Conservation (phyloP, 1,140 invertebrate genomes). For the Drosophila lacteicornis region DNA sequence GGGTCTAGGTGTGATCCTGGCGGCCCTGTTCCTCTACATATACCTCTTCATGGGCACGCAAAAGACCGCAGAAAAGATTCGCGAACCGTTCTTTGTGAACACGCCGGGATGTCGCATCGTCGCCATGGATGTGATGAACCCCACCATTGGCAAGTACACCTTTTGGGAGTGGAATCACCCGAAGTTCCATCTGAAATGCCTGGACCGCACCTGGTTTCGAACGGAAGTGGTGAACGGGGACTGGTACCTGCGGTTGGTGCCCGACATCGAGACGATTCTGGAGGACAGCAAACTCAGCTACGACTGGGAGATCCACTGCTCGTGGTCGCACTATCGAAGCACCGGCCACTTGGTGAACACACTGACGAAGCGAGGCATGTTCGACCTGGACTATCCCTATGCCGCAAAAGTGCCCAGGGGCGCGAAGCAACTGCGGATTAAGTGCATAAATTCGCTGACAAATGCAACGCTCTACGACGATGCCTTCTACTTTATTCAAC, state of each 20-base stretch:
- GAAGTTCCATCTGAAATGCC: not conserved
- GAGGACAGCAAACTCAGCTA: not conserved
- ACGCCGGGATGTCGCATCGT: conserved; percentile 29
- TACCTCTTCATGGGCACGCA: conserved; percentile 11
- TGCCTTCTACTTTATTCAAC: conserved; percentile 34
- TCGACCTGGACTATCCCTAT: conserved; percentile 17
- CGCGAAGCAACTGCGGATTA: not conserved
- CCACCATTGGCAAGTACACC: conserved; percentile 7
- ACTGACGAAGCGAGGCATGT: not conserved
- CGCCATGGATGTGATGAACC: conserved; percentile 40
- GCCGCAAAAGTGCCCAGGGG: not conserved
- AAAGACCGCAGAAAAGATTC: conserved; percentile 1
- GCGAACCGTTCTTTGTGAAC: conserved; percentile 43
- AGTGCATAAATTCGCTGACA: not conserved
- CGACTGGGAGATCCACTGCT: conserved; percentile 16
- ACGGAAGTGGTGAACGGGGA: conserved; percentile 1
- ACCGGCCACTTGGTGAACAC: not conserved
- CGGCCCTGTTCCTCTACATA: conserved; percentile 2
- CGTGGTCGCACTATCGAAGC: not conserved
- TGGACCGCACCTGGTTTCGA: conserved; percentile 20
- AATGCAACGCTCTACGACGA: conserved; percentile 14
- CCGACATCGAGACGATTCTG: conserved; percentile 13
- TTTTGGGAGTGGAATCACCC: not conserved
- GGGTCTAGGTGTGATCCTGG: conserved; percentile 6
- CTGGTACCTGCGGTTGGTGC: conserved; percentile 13